phyloP scores from a whole-genome alignment of 2,888 invertebrate genomes.

The Andrena trimmerana region DNA sequence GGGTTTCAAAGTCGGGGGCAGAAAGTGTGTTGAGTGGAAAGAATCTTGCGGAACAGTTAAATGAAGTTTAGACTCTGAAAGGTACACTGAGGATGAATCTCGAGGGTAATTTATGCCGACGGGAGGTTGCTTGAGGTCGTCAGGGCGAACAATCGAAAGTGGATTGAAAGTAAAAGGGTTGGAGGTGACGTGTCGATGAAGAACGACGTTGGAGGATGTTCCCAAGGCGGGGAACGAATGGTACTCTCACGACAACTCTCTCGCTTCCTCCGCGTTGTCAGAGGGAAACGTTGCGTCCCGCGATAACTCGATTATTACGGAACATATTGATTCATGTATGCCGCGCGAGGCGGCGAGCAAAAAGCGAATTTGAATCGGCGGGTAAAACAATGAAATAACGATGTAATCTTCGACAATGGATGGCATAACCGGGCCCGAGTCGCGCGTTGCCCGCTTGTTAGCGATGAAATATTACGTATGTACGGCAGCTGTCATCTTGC shows the following conservation, averaged over 20 bases:
- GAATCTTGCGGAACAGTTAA: no score
- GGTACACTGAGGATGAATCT: neutral
- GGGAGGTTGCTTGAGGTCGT: neutral
- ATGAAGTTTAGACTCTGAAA: no score
- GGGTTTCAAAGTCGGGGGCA: no score
- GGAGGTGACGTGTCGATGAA: neutral
- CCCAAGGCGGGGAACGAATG: neutral
- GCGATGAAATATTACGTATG: conserved; percentile 68
- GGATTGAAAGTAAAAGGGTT: neutral
- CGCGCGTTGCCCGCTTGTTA: conserved; percentile 66
- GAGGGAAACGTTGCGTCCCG: conserved; percentile 27
- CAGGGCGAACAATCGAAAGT: neutral
- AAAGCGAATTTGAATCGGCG: conserved; percentile 63
- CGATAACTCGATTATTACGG: conserved; percentile 68
- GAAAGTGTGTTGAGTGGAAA: no score
- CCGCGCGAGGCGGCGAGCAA: conserved; percentile 41
- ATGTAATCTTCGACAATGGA: conserved; percentile 70
- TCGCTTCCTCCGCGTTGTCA: neutral
- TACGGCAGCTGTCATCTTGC: conserved; percentile 66
- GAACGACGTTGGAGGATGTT: neutral
- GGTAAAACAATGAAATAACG: conserved; percentile 68
- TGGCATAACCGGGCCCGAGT: conserved; percentile 56
- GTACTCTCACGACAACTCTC: neutral
- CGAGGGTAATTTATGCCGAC: neutral
- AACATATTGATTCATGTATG: conserved; percentile 66